Evolutionary conservation across 2,797 vertebrate species (phyloP).

Genomic region (Pantherophis vulpinus): DNA sequence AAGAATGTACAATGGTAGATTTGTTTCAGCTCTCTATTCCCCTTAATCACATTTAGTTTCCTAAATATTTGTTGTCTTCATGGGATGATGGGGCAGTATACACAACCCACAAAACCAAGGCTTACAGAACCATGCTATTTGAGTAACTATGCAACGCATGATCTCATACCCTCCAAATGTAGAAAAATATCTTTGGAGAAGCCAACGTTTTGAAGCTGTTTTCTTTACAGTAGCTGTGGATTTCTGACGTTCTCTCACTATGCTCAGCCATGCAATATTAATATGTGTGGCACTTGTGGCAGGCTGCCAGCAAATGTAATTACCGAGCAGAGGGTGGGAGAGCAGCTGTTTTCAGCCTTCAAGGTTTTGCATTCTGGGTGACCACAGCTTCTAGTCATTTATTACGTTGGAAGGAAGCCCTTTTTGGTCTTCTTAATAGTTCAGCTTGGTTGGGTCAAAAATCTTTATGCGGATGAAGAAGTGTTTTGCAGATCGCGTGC

Average conservation of each 20-base stretch:
- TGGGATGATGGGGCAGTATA: not conserved
- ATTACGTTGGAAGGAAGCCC: slow-evolving; percentile 42
- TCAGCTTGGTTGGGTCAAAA: not conserved
- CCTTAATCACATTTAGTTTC: not conserved
- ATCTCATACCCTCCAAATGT: not conserved
- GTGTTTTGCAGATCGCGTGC: not conserved
- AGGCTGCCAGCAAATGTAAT: slow-evolving; percentile 54
- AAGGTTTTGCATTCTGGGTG: slow-evolving; percentile 55
- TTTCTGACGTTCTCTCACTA: not conserved
- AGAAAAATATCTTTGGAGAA: not conserved
- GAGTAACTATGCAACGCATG: not conserved
- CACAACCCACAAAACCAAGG: not conserved
- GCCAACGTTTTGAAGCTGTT: not conserved
- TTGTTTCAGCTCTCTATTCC: not conserved
- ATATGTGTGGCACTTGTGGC: slow-evolving; percentile 56
- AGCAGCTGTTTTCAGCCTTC: slow-evolving; percentile 62
- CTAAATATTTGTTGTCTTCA: not conserved
- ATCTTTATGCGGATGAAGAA: not conserved
- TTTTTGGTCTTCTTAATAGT: slow-evolving; percentile 35
- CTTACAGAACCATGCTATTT: not conserved
- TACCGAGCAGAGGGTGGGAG: not conserved
- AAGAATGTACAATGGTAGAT: not conserved
- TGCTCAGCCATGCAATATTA: slow-evolving; percentile 22
- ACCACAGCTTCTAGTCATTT: slow-evolving; percentile 41
- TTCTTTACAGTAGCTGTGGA: not conserved